Evolutionary conservation across 2,888 invertebrate genomes (phyloP).

Genomic region (Sphaerophoria taeniata): DNA sequence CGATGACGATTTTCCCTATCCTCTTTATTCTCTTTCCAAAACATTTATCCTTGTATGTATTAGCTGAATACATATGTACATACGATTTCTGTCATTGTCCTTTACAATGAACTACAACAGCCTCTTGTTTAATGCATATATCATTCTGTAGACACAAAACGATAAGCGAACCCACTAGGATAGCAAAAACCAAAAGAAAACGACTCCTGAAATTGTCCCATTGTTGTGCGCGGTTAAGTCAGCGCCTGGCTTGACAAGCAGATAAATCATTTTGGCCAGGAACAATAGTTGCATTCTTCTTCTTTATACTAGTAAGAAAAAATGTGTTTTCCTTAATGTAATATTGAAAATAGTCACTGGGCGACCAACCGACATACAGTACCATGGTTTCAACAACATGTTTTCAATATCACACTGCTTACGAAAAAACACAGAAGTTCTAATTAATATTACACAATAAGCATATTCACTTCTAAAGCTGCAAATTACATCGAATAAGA

Average conservation of each 20-base stretch:
- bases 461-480: no score
- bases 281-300: slow-evolving; percentile 48
- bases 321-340: no score
- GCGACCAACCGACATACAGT: no score
- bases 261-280: slow-evolving; percentile 70
- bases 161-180: slow-evolving; percentile 58
- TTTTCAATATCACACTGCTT: no score
- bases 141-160: slow-evolving; percentile 70
- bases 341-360: no score
- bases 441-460: no score
- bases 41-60: slow-evolving; percentile 32
- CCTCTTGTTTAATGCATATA: slow-evolving; percentile 62
- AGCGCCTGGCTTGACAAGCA: slow-evolving; percentile 64
- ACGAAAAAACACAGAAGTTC: no score
- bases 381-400: no score
- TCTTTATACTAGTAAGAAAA: background rate
- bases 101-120: slow-evolving; percentile 68
- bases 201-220: slow-evolving; percentile 66
- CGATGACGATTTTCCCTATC: background rate
- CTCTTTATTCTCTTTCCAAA: background rate
- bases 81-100: slow-evolving; percentile 71
- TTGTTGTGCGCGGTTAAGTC: slow-evolving; percentile 73
- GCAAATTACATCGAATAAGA: no score
- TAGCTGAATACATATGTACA: slow-evolving; percentile 36
- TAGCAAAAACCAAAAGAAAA: slow-evolving; percentile 36